Percentiles rank a stretch among this genome's conserved stretches.
Conservation (phyloP, 2,113 vertebrate genomes). For the Atlantisia rogersi region DNA sequence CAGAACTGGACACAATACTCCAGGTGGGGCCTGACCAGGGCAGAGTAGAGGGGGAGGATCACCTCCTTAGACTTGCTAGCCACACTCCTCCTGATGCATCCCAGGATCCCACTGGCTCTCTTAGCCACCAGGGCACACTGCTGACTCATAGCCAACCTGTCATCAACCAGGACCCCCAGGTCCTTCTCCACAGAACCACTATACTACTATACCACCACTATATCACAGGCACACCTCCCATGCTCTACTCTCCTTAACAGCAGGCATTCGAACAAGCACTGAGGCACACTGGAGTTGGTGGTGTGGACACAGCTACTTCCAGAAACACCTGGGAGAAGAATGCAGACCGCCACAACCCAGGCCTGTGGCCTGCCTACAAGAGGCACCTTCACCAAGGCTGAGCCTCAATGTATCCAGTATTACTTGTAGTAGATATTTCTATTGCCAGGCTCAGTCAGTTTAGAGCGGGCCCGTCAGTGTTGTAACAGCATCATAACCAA, state of each 20-base stretch:
- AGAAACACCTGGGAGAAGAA: not conserved
- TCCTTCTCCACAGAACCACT: too few species aligned
- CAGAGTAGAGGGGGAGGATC: too few species aligned
- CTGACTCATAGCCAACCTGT: too few species aligned
- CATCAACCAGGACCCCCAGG: too few species aligned
- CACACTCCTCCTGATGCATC: too few species aligned
- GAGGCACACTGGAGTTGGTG: too few species aligned
- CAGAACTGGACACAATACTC: too few species aligned
- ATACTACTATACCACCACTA: too few species aligned
- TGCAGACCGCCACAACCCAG: not conserved
- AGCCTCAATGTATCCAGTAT: not conserved
- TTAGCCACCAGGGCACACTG: too few species aligned
- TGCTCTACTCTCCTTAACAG: not conserved
- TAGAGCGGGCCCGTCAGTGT: not conserved
- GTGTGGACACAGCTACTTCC: not conserved
- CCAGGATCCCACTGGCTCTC: too few species aligned
- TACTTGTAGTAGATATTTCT: not conserved
- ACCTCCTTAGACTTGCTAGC: too few species aligned
- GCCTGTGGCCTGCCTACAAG: not conserved
- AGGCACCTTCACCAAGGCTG: not conserved
- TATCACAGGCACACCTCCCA: not conserved
- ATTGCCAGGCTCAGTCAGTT: not conserved
- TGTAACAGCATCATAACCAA: accelerated
- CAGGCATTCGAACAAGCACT: not conserved
- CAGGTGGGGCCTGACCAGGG: too few species aligned